Evolutionary conservation across 2,113 vertebrate species (phyloP).

Genomic region (Dipodomys stephensi): DNA sequence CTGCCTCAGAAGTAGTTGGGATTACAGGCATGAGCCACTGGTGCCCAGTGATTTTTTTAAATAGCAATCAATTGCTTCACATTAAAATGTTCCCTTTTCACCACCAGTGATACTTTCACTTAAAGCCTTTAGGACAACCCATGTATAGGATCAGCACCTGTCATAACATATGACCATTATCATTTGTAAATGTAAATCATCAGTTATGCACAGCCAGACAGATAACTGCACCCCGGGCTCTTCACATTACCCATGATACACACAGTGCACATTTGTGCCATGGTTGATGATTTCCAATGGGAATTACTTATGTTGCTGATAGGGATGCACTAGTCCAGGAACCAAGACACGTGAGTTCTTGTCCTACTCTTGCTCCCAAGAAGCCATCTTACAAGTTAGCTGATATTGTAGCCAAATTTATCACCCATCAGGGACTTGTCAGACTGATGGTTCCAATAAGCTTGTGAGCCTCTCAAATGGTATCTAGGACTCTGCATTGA

Average conservation of each 20-base stretch:
- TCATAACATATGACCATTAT: background rate
- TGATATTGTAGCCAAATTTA: background rate
- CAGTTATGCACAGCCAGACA: background rate
- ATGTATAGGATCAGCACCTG: background rate
- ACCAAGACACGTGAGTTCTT: background rate
- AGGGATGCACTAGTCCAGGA: background rate
- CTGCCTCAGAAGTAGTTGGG: too few species aligned
- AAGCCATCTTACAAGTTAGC: background rate
- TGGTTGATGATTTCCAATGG: background rate
- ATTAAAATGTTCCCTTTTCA: too few species aligned
- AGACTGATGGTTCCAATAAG: background rate
- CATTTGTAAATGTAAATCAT: background rate
- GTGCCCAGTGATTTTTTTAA: too few species aligned
- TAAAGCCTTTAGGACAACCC: background rate
- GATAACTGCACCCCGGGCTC: background rate
- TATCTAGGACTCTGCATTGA: conserved; percentile 29
- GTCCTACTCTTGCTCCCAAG: background rate
- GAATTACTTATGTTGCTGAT: background rate
- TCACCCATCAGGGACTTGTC: background rate
- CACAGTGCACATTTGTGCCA: background rate
- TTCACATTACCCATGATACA: background rate
- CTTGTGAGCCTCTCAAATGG: background rate
- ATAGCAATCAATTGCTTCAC: too few species aligned
- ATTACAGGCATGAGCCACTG: too few species aligned
- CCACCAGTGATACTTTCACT: background rate